Conservation (phyloP, 1,140 invertebrate species). For the Scaptomyza graminum region DNA sequence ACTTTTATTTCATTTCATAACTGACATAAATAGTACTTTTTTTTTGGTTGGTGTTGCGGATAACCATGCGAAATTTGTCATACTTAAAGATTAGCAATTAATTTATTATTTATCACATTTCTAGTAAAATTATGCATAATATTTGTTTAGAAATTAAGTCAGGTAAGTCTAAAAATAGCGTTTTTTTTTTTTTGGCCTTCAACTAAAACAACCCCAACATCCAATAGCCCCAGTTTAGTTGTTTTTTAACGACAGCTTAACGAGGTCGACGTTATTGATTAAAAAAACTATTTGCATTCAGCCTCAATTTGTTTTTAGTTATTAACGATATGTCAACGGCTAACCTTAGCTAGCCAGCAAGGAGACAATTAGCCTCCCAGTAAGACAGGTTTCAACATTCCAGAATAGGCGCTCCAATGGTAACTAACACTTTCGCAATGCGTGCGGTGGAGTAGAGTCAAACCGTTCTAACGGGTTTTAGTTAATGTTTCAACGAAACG, state of each 20-base stretch:
- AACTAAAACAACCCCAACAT: not conserved
- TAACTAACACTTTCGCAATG: not conserved
- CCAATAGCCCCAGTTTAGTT: constrained; percentile 2
- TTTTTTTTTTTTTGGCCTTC: not conserved
- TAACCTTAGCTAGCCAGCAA: constrained; percentile 38
- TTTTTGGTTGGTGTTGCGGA: not conserved
- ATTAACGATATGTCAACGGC: constrained; percentile 24
- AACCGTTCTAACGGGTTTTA: constrained; percentile 62
- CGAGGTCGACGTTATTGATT: constrained; percentile 6
- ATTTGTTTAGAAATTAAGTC: not conserved
- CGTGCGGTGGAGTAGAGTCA: not conserved
- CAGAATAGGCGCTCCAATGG: constrained; percentile 25
- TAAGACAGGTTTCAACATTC: constrained; percentile 44
- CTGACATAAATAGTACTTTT: not conserved
- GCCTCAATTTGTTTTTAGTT: constrained; percentile 46
- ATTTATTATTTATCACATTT: not conserved
- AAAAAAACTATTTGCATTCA: constrained; percentile 51
- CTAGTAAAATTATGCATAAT: not conserved
- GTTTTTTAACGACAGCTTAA: not conserved
- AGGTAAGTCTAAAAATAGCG: not conserved
- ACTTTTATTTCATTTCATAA: too few relatives aligned
- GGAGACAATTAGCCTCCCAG: constrained; percentile 5
- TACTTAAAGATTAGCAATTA: not conserved
- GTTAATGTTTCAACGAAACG: constrained; percentile 8
- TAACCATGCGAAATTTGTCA: too few relatives aligned